phyloP scores from a whole-genome alignment of 2,888 invertebrate species.

The Tenthredo amoena region DNA sequence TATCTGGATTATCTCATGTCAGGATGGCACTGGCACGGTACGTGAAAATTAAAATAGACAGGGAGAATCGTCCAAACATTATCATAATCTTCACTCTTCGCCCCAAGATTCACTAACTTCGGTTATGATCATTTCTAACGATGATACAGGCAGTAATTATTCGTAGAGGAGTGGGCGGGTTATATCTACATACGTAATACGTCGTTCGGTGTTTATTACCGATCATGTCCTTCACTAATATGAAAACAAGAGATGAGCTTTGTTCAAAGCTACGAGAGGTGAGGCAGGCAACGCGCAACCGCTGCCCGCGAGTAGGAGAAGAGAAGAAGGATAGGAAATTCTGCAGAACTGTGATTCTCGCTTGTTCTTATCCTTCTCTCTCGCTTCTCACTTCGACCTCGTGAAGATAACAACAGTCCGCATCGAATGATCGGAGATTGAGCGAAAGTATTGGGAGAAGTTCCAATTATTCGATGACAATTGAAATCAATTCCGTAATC shows the following conservation, averaged over 20 bases:
- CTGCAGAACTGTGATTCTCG: neutral
- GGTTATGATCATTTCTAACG: neutral
- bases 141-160: neutral
- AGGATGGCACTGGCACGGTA: conserved; percentile 86
- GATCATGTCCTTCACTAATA: neutral
- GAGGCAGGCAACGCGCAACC: neutral
- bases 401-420: neutral
- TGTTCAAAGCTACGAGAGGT: neutral
- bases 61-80: neutral
- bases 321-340: neutral
- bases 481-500: neutral
- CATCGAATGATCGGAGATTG: neutral
- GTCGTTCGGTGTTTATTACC: conserved; percentile 1
- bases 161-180: conserved; percentile 54
- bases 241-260: conserved; percentile 35
- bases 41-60: conserved; percentile 68
- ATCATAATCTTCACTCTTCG: neutral
- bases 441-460: neutral
- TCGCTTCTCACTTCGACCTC: neutral
- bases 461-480: neutral
- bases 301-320: neutral
- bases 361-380: neutral
- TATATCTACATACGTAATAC: conserved; percentile 42
- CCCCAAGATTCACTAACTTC: neutral
- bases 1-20: conserved; percentile 83